Percentiles rank a stretch among this genome's conserved stretches.
phyloP scores from a whole-genome alignment of 2,888 invertebrate genomes.

The Onthophagus sagittarius region DNA sequence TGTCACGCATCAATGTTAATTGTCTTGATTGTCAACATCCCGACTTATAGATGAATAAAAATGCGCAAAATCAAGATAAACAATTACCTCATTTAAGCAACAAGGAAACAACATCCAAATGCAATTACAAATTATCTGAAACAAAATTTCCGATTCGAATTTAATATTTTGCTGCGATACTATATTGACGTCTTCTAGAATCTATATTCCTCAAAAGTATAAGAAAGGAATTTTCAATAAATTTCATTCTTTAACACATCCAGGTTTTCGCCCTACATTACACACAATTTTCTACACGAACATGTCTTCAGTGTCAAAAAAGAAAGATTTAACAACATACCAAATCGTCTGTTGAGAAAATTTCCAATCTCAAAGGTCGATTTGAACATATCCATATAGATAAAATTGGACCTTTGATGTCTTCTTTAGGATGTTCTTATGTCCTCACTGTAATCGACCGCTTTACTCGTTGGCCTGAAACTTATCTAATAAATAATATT shows the following conservation, averaged over 20 bases:
- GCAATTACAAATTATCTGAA: not conserved
- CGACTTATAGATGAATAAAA: not conserved
- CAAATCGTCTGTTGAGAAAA: conserved; percentile 22
- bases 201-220: conserved; percentile 6
- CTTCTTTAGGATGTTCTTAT: conserved; percentile 33
- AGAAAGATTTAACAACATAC: conserved; percentile 37
- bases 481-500: conserved; percentile 36
- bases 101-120: not conserved
- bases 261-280: not conserved
- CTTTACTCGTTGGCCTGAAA: conserved; percentile 37
- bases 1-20: not conserved
- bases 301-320: conserved; percentile 38
- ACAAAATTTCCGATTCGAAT: not conserved
- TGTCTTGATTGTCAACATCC: not conserved
- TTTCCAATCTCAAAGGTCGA: conserved; percentile 30
- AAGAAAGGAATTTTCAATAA: not conserved
- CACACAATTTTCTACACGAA: conserved; percentile 7
- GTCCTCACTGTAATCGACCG: conserved; percentile 39
- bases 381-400: conserved; percentile 47
- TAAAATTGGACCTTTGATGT: conserved; percentile 45
- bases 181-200: not conserved
- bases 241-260: not conserved
- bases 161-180: conserved; percentile 8
- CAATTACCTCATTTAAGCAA: not conserved
- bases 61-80: not conserved